Evolutionary conservation across 2,797 vertebrate species (phyloP), one percentile per base, ranked within the genome.

Genomic region (Tangara arthus): DNA sequence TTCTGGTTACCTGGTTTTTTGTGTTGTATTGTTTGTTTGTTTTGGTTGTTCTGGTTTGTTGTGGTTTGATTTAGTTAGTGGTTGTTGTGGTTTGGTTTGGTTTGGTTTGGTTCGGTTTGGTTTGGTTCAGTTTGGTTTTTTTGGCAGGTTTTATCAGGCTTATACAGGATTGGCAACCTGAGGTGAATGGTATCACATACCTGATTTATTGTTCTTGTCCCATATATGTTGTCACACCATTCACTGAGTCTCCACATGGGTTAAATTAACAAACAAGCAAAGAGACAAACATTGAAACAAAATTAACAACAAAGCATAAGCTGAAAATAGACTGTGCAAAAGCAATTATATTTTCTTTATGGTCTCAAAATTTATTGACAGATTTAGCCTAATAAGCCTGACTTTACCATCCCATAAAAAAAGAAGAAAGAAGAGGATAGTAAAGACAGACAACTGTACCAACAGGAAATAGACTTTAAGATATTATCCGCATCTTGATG

Each of bases 221-320:
- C 9, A 26, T n/a, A 7, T 69, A 65, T 28, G 39, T 37, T 63
- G 41, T 91, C 82, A 68, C 42, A 71, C 7, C n/a, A 82, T 56
- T 56, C 60, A 56, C 32, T 24, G 12, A 26, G 8, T 26, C 65
- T 66, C 52, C 47, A 61, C 21, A 64, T 60, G 53, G 34, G 32
- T 94, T 96, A 94, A 90, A 92, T 55, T 88, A 94, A 72, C 56
- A 87, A 79, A 46, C 1, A 76, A 91, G 20, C 42, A 59, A 87
- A 57, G 9, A 82, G 35, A 77, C 3, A 26, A 34, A 68, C 9
- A 80, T 39, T 56, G 17, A 10, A 73, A 27, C 9, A 32, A 35
- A 47, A 66, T 28, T 12, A 37, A 44, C 18, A 20, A 17, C 30
- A 41, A 70, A 34, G 6, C 4, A 4, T 42, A 22, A 81, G 6